A percentile compares a stretch with the other conserved stretches of the same genome.
Evolutionary conservation across 2,797 vertebrate genomes (phyloP).

Genomic region (Hirundo rustica): DNA sequence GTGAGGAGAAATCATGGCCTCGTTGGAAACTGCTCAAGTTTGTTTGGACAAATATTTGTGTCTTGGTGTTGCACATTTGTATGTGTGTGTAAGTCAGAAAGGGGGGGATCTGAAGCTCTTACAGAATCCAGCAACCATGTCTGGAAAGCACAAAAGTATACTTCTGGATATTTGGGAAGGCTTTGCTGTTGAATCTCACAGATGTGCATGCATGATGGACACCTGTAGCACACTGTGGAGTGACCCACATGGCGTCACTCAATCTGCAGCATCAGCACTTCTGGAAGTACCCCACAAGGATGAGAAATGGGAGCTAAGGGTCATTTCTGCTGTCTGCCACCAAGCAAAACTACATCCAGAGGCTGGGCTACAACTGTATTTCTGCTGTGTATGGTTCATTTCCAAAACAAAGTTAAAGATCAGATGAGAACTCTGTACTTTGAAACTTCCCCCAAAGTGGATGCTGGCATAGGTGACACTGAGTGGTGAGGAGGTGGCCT

Average conservation of each 20-base stretch:
- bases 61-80: rapidly evolving
- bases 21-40: background rate
- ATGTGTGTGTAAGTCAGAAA: background rate
- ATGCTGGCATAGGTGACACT: rapidly evolving
- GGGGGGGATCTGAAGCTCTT: background rate
- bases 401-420: background rate
- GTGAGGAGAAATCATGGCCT: background rate
- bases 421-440: background rate
- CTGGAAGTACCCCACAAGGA: background rate
- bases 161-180: background rate
- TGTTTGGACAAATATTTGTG: background rate
- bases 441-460: background rate
- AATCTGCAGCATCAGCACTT: background rate
- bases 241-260: rapidly evolving
- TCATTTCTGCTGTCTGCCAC: background rate
- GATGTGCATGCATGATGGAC: background rate
- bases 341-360: background rate
- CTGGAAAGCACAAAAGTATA: background rate
- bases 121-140: background rate
- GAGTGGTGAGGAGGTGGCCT: background rate
- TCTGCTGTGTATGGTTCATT: background rate
- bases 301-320: background rate
- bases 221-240: rapidly evolving
- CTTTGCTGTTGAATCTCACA: background rate
- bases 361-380: background rate